Evolutionary conservation across 2,888 invertebrate genomes (phyloP).

Genomic region (Noctua fimbriata): DNA sequence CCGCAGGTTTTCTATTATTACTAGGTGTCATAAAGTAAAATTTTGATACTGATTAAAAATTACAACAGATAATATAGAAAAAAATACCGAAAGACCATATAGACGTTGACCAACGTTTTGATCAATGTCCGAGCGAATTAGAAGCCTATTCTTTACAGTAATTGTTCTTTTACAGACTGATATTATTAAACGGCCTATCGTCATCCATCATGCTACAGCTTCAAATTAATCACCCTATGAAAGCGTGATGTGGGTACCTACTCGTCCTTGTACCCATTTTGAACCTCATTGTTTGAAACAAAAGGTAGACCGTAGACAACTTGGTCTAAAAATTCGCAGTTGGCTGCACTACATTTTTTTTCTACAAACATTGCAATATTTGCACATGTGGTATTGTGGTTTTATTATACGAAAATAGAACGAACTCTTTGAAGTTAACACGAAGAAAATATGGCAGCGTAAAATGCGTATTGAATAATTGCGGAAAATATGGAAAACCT

Average conservation of each 20-base stretch:
- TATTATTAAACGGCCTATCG: background rate
- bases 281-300: constrained; percentile 52
- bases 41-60: background rate
- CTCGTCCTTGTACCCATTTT: constrained; percentile 54
- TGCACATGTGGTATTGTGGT: constrained; percentile 51
- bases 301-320: constrained; percentile 45
- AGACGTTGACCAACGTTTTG: background rate
- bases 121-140: background rate
- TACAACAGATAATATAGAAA: background rate
- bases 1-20: background rate
- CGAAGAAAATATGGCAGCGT: background rate
- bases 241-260: constrained; percentile 34
- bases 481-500: background rate
- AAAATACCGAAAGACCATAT: background rate
- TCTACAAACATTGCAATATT: constrained; percentile 37
- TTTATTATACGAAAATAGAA: constrained; percentile 19
- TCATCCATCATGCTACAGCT: constrained; percentile 2
- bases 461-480: background rate
- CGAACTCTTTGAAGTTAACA: constrained; percentile 18
- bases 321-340: constrained; percentile 32
- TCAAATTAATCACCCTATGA: constrained; percentile 29
- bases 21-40: background rate
- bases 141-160: background rate
- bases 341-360: constrained; percentile 27
- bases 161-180: background rate